Conservation (phyloP, 2,113 vertebrate species). For the Laticauda colubrina region DNA sequence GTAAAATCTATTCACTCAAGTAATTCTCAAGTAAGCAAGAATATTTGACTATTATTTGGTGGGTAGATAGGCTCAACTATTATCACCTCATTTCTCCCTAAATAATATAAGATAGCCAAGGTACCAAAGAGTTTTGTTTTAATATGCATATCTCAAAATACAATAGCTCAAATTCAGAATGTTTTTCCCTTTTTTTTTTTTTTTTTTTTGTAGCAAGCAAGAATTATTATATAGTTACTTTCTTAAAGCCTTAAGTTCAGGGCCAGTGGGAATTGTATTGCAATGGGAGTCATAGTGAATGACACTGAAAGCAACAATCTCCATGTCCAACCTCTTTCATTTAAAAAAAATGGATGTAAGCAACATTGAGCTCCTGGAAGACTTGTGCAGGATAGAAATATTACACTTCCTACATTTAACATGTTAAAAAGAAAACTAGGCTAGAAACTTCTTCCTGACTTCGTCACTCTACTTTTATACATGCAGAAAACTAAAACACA, state of each 20-base stretch:
- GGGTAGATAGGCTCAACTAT: neutral
- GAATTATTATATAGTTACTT: neutral
- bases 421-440: neutral
- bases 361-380: neutral
- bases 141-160: neutral
- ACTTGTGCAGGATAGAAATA: neutral
- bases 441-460: neutral
- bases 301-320: neutral
- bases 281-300: neutral
- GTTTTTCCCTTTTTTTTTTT: neutral
- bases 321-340: neutral
- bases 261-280: neutral
- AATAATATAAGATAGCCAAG: neutral
- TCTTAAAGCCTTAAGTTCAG: neutral
- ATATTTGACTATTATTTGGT: neutral
- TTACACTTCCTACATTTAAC: neutral
- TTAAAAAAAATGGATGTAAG: neutral
- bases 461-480: neutral
- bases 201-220: rapidly evolving
- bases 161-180: neutral
- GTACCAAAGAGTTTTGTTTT: neutral
- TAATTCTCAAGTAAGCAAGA: neutral
- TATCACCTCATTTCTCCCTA: neutral
- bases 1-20: neutral
- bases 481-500: neutral